Percentiles rank a stretch among this genome's conserved stretches.
phyloP scores from a whole-genome alignment of 2,797 vertebrate species.

The Fratercula arctica region DNA sequence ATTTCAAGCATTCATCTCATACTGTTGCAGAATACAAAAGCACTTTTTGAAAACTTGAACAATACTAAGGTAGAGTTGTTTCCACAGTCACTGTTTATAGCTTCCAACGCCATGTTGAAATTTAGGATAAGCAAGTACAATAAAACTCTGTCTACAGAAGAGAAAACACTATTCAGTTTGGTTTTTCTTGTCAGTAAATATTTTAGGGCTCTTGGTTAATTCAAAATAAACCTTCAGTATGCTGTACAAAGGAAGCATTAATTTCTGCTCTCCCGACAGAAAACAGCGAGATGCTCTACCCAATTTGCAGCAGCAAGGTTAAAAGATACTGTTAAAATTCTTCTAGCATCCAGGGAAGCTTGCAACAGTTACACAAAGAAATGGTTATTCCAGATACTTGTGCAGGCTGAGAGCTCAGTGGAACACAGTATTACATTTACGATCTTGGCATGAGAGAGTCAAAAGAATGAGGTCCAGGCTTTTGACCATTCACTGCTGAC shows the following conservation, averaged over 20 bases:
- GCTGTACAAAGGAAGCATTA: neutral
- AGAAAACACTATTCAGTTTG: neutral
- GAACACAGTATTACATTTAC: neutral
- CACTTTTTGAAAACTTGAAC: neutral
- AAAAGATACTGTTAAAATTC: neutral
- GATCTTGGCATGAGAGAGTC: neutral
- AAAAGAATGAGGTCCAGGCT: neutral
- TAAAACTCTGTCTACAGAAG: neutral
- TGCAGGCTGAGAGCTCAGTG: neutral
- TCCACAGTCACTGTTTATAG: neutral
- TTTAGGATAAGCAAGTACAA: neutral
- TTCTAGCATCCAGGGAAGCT: neutral
- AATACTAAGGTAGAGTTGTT: neutral
- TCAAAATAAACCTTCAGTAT: neutral
- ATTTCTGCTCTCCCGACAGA: neutral
- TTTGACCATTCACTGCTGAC: neutral
- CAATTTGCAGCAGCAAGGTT: neutral
- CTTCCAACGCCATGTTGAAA: neutral
- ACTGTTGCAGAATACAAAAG: neutral
- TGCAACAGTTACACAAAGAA: neutral
- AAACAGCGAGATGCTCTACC: neutral
- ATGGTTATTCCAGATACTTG: neutral
- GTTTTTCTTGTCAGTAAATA: neutral
- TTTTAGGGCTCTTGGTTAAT: neutral
- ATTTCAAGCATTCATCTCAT: neutral